These are phyloP conservation scores for Distichodus sexfasciatus DNA, from an alignment of 2,797 vertebrate genomes.

Conservation along the genomic window DNA sequence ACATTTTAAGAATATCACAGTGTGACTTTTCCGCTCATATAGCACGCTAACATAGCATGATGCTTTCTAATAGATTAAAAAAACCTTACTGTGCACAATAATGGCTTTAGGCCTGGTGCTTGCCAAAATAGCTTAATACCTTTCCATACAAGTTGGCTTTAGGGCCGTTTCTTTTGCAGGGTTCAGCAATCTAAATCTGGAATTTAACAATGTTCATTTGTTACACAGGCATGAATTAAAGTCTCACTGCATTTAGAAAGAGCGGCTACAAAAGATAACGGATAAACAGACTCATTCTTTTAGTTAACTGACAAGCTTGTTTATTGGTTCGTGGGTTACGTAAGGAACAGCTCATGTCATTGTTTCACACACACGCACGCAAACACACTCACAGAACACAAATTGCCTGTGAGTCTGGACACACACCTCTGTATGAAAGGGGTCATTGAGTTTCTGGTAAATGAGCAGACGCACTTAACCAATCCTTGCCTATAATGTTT, in stretches of 20 bases:
- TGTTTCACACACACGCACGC: background rate
- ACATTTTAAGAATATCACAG: too few relatives aligned
- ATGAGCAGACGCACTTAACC: conserved; percentile 29
- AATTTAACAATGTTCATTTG: too few relatives aligned
- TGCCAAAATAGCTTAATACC: background rate
- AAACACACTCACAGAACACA: background rate
- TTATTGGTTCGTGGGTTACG: background rate
- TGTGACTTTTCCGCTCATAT: too few relatives aligned
- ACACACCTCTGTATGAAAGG: background rate
- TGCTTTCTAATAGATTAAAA: background rate
- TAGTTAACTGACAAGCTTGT: background rate
- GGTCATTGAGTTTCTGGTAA: conserved; percentile 24
- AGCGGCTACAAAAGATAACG: background rate
- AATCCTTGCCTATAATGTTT: conserved; percentile 26
- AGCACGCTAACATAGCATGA: background rate
- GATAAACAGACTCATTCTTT: conserved; percentile 1
- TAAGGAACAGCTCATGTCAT: background rate
- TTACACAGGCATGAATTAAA: background rate
- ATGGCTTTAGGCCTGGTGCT: background rate
- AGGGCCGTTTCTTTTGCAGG: background rate
- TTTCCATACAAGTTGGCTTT: background rate
- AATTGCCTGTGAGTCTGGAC: background rate
- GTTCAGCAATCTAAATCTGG: background rate
- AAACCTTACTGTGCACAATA: background rate
- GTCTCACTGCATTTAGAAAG: background rate